A percentile compares a stretch with the other conserved stretches of the same genome.
Evolutionary conservation across 2,797 vertebrate species (phyloP).

Genomic region (Acrossocheilus wenchowensis): DNA sequence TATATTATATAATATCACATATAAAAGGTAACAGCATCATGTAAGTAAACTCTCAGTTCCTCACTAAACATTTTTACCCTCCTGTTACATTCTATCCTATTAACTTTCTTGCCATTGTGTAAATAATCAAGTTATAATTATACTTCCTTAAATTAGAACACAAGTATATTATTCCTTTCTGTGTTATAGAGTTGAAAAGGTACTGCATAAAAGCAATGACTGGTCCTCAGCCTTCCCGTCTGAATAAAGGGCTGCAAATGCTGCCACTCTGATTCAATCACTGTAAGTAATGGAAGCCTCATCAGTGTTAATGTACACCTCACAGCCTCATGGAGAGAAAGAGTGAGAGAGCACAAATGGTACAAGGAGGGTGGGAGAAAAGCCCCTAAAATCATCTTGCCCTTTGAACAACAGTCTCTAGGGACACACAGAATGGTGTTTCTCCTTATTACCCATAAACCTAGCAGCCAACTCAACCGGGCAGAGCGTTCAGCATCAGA

Average conservation of each 20-base stretch:
- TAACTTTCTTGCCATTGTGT: background rate
- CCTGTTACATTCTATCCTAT: background rate
- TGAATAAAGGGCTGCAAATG: slow-evolving; percentile 39
- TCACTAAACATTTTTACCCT: too few species aligned
- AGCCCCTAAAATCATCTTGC: slow-evolving; percentile 51
- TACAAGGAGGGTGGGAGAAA: slow-evolving; percentile 7
- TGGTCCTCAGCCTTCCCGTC: slow-evolving; percentile 11
- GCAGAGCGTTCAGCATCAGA: slow-evolving; percentile 4
- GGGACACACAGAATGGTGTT: slow-evolving; percentile 43
- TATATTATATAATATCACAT: background rate
- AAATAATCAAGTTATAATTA: background rate
- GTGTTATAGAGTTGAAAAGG: background rate
- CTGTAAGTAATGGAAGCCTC: slow-evolving; percentile 62
- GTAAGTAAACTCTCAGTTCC: too few species aligned
- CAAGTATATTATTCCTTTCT: background rate
- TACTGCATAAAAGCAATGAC: background rate
- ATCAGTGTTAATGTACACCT: slow-evolving; percentile 61
- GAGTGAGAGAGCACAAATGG: slow-evolving; percentile 35
- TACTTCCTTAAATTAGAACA: background rate
- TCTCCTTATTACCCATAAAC: slow-evolving; percentile 46
- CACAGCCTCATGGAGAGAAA: slow-evolving; percentile 27
- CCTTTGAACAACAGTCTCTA: slow-evolving; percentile 37
- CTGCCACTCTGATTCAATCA: slow-evolving; percentile 61
- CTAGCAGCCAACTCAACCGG: background rate
- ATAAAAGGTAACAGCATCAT: background rate